These are phyloP conservation scores for Diphyllodes magnificus DNA, from an alignment of 2,113 vertebrate species.

Conservation along the genomic window DNA sequence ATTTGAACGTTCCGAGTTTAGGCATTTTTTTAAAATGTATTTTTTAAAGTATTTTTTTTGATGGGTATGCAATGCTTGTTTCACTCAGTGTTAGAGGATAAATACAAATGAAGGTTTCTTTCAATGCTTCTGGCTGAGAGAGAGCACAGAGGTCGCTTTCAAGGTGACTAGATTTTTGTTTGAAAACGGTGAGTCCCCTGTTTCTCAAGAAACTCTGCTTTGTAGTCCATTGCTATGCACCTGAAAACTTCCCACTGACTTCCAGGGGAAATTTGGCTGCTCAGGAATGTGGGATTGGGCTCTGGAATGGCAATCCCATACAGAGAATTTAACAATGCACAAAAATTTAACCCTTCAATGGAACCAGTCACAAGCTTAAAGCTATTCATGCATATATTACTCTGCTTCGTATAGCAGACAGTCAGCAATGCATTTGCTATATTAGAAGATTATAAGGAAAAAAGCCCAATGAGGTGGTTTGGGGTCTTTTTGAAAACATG, in stretches of 20 bases:
- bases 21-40: background rate
- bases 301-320: background rate
- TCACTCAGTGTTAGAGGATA: background rate
- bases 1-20: background rate
- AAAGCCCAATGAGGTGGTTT: background rate
- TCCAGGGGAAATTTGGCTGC: constrained; percentile 44
- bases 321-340: constrained; percentile 13
- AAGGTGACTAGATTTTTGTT: background rate
- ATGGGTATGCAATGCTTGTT: background rate
- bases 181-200: background rate
- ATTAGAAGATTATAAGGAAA: background rate
- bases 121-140: background rate
- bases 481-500: background rate
- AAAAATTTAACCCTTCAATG: constrained; percentile 40
- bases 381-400: background rate
- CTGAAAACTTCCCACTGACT: constrained; percentile 51
- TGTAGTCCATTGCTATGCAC: constrained; percentile 10
- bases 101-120: constrained; percentile 29
- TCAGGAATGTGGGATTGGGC: constrained; percentile 25
- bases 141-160: background rate
- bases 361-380: background rate
- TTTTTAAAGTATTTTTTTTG: background rate
- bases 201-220: constrained; percentile 12
- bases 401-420: background rate
- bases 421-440: background rate